A percentile compares a stretch with the other conserved stretches of the same genome.
phyloP scores from a whole-genome alignment of 2,113 vertebrate species.

The Sylvia atricapilla region DNA sequence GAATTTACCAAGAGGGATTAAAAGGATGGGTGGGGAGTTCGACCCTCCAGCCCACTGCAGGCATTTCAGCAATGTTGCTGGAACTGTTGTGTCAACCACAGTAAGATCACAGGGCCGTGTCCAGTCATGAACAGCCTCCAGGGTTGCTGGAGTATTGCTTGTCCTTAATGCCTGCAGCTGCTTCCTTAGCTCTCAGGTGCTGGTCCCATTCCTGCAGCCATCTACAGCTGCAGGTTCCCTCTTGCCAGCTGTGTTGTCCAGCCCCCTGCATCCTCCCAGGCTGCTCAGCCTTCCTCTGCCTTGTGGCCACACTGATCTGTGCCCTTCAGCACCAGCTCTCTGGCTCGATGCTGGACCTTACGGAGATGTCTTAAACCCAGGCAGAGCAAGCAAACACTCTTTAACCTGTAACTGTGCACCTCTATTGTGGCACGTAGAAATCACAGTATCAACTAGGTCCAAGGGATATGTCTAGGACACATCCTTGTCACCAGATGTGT shows the following conservation, averaged over 20 bases:
- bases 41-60: neutral
- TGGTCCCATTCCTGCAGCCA: neutral
- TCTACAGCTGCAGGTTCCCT: neutral
- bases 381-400: neutral
- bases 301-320: neutral
- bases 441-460: neutral
- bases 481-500: neutral
- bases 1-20: neutral
- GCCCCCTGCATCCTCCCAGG: neutral
- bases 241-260: neutral
- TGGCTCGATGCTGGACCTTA: neutral
- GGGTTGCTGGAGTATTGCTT: neutral
- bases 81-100: neutral
- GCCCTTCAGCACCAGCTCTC: neutral
- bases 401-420: neutral
- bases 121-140: neutral
- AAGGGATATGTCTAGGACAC: neutral
- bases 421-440: neutral
- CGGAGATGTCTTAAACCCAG: neutral
- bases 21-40: neutral
- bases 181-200: neutral
- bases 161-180: neutral
- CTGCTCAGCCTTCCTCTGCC: neutral
- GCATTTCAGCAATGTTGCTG: neutral
- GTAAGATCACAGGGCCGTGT: rapidly evolving